Percentiles rank a stretch among this genome's conserved stretches.
These are phyloP conservation scores for Herpailurus yagouaroundi DNA, from an alignment of 2,113 vertebrate genomes.

Conservation along the genomic window DNA sequence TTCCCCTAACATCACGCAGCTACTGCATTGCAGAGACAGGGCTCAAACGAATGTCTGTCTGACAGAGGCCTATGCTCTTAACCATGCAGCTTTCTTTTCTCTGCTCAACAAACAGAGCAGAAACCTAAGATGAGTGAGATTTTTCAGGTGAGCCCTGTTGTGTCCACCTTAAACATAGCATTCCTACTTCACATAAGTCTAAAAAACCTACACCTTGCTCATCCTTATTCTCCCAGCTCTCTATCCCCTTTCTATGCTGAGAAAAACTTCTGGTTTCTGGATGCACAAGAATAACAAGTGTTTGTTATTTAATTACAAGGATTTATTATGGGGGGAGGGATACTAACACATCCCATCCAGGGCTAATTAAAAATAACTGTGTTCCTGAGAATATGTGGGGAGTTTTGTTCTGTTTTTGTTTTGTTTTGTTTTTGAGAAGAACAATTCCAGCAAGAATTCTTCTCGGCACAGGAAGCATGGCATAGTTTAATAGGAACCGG, in stretches of 20 bases:
- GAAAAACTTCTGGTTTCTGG: constrained; percentile 36
- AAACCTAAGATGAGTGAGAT: background rate
- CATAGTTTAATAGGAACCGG: background rate
- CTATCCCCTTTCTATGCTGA: background rate
- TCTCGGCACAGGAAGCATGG: background rate
- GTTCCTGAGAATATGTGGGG: background rate
- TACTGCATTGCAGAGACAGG: background rate
- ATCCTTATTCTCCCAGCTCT: background rate
- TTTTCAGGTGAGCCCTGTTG: background rate
- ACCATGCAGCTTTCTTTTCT: background rate
- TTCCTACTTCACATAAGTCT: background rate
- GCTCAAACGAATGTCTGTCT: background rate
- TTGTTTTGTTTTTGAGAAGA: constrained; percentile 1
- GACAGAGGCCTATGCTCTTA: background rate
- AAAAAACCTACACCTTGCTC: background rate
- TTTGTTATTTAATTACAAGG: constrained; percentile 66
- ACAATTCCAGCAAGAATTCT: constrained; percentile 37
- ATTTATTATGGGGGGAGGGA: constrained; percentile 64
- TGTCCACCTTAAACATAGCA: background rate
- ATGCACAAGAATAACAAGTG: constrained; percentile 24
- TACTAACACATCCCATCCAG: constrained; percentile 66
- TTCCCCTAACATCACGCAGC: background rate
- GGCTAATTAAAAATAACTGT: constrained; percentile 60
- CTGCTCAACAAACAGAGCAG: background rate
- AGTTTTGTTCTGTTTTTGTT: background rate